A percentile compares a stretch with the other conserved stretches of the same genome.
These are phyloP conservation scores for Morpho deidamia DNA, from an alignment of 2,888 invertebrate genomes.

Conservation along the genomic window DNA sequence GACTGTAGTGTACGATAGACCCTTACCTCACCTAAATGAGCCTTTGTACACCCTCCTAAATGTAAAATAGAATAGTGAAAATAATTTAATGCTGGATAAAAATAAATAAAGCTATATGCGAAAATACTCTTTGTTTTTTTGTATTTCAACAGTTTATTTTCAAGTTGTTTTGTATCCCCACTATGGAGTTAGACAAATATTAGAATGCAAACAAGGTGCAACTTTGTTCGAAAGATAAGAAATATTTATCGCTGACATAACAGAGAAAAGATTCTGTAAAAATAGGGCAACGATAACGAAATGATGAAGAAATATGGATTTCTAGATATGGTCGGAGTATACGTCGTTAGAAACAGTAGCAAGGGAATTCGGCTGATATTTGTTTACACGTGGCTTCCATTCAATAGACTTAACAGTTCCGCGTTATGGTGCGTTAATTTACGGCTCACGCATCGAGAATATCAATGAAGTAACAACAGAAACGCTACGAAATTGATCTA, in stretches of 20 bases:
- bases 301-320: conserved; percentile 11
- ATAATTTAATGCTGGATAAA: conserved; percentile 16
- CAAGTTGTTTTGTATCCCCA: conserved; percentile 10
- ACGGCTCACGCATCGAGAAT: conserved; percentile 45
- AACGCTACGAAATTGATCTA: conserved; percentile 42
- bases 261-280: conserved; percentile 6
- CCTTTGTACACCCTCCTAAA: conserved; percentile 39
- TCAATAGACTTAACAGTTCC: conserved; percentile 17
- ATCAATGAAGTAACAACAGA: conserved; percentile 41
- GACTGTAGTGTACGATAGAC: conserved; percentile 30
- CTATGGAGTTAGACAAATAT: conserved; percentile 20
- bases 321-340: neutral
- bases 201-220: conserved; percentile 18
- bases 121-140: no score
- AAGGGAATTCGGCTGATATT: conserved; percentile 19
- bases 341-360: conserved; percentile 20
- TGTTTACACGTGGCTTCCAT: conserved; percentile 26
- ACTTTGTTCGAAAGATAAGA: conserved; percentile 20
- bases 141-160: conserved; percentile 11
- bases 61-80: conserved; percentile 11
- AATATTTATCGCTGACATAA: conserved; percentile 11
- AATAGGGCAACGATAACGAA: conserved; percentile 6
- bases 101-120: conserved; percentile 13
- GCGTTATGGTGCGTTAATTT: conserved; percentile 52
- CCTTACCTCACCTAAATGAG: conserved; percentile 28